Percentiles rank a stretch among this genome's conserved stretches.
Conservation (phyloP, 2,797 vertebrate species). For the Dallia pectoralis region DNA sequence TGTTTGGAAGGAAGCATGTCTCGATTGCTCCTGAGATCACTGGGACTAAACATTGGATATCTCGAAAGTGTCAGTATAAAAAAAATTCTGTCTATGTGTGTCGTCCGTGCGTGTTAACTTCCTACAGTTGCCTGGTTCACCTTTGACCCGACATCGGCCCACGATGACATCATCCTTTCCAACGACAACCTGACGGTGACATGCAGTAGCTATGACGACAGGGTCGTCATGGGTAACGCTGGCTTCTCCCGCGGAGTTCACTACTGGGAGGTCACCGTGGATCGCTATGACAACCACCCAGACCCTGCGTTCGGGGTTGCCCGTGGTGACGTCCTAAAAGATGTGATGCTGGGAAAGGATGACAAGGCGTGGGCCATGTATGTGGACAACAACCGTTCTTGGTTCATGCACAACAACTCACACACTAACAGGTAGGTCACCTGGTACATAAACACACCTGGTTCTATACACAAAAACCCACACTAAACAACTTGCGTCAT, state of each 20-base stretch:
- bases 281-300: constrained; percentile 97
- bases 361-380: constrained; percentile 99
- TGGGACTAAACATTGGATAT: too few species aligned
- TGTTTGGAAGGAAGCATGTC: too few species aligned
- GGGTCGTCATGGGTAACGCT: constrained; percentile 90
- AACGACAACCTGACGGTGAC: constrained; percentile 98
- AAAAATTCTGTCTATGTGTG: neutral
- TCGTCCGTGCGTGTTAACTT: neutral
- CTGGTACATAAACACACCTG: constrained; percentile 65
- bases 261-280: constrained; percentile 95
- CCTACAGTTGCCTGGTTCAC: constrained; percentile 95
- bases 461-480: constrained; percentile 96
- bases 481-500: constrained; percentile 59
- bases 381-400: constrained; percentile 97
- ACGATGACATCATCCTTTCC: constrained; percentile 95
- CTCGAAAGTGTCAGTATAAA: too few species aligned
- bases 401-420: constrained; percentile 99
- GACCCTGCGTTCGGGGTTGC: constrained; percentile 95
- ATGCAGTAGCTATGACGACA: constrained; percentile 97
- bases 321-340: constrained; percentile 89
- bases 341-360: constrained; percentile 97
- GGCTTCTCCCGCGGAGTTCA: constrained; percentile 95
- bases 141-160: constrained; percentile 88
- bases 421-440: constrained; percentile 91
- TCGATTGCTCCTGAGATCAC: too few species aligned